These are phyloP conservation scores for Lithophane socia DNA, from an alignment of 2,888 invertebrate genomes.

Conservation along the genomic window DNA sequence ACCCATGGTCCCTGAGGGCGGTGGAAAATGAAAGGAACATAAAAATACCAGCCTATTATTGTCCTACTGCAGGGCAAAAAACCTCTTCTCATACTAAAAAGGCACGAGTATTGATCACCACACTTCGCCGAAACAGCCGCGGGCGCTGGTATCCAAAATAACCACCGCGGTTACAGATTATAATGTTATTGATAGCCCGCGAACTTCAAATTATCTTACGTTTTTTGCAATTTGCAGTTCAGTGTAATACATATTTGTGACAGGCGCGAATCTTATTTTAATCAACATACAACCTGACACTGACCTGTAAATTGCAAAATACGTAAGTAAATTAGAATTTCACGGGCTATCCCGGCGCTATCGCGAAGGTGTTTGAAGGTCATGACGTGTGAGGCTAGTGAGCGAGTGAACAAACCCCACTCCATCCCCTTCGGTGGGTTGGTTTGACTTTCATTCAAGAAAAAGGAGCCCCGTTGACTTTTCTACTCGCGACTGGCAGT, in stretches of 20 bases:
- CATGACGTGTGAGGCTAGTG: no score
- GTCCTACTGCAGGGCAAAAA: no score
- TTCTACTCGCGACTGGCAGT: no score
- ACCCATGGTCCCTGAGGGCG: conserved; percentile 90
- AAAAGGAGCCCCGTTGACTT: background rate
- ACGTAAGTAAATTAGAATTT: background rate
- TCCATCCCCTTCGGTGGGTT: no score
- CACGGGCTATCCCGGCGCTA: no score
- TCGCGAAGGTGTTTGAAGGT: background rate
- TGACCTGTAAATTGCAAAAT: no score
- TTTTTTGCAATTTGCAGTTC: background rate
- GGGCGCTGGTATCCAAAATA: no score
- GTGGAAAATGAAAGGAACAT: background rate
- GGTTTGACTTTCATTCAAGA: background rate
- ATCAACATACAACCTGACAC: no score
- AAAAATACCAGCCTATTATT: background rate
- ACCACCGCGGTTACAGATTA: background rate
- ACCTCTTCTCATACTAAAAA: background rate
- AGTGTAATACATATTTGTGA: no score
- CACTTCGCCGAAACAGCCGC: background rate
- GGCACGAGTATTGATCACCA: background rate
- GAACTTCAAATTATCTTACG: background rate
- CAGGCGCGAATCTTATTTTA: no score
- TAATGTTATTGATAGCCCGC: background rate
- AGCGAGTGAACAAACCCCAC: background rate